These are phyloP conservation scores for Saguinus midas DNA, from an alignment of 2,113 vertebrate species.

Conservation along the genomic window DNA sequence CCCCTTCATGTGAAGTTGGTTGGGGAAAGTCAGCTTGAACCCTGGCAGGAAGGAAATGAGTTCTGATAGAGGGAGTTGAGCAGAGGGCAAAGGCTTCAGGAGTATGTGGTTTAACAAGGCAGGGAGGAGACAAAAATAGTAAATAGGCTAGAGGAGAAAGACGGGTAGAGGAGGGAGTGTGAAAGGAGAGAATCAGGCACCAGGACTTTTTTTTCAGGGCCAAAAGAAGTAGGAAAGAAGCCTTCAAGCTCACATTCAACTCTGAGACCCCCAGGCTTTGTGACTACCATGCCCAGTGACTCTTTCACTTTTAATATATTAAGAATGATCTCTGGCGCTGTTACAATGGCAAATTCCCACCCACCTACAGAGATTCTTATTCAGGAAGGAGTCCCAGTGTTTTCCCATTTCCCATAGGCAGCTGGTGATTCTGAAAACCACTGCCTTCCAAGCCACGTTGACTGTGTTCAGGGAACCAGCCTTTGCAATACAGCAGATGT, in stretches of 20 bases:
- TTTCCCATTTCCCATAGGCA: neutral
- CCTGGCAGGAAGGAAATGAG: neutral
- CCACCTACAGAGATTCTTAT: neutral
- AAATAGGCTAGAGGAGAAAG: neutral
- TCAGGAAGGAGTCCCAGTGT: neutral
- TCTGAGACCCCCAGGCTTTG: neutral
- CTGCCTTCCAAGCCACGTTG: neutral
- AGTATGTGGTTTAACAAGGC: neutral
- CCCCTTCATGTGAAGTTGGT: neutral
- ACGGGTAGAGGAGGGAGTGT: neutral
- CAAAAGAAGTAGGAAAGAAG: neutral
- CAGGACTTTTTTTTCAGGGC: neutral
- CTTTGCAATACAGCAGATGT: neutral
- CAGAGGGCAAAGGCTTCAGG: neutral
- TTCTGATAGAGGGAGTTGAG: neutral
- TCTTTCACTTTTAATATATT: neutral
- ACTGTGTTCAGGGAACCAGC: neutral
- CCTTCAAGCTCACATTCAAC: neutral
- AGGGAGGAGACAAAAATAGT: neutral
- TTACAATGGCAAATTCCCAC: neutral
- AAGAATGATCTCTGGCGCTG: neutral
- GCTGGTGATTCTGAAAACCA: neutral
- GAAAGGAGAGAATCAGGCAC: rapidly evolving
- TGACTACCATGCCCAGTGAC: neutral
- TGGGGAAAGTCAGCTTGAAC: neutral